Evolutionary conservation across 2,888 invertebrate genomes (phyloP).

Genomic region (Tetragonula carbonaria): DNA sequence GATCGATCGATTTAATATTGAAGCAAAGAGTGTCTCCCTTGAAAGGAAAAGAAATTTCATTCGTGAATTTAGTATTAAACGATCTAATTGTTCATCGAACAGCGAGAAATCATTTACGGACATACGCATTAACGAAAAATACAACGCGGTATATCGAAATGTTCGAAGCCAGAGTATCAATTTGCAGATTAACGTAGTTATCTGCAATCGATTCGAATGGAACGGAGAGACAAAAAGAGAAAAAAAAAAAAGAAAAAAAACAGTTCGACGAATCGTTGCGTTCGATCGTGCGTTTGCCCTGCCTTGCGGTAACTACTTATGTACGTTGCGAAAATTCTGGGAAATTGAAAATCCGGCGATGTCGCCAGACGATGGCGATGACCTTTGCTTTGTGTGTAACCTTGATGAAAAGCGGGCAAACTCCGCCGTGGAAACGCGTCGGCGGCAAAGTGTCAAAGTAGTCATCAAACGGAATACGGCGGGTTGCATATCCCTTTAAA

Average conservation of each 20-base stretch:
- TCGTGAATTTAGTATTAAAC: not conserved
- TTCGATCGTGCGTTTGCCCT: not conserved
- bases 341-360: conserved; percentile 23
- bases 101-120: not conserved
- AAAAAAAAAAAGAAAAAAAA: not conserved
- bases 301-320: not conserved
- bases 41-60: not conserved
- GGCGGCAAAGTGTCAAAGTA: conserved; percentile 51
- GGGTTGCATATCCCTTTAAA: conserved; percentile 59
- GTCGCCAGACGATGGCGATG: not conserved
- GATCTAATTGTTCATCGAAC: not conserved
- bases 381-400: conserved; percentile 2
- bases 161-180: conserved; percentile 9
- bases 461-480: conserved; percentile 11
- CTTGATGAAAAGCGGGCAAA: not conserved
- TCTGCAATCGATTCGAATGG: not conserved
- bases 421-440: not conserved
- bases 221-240: not conserved
- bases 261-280: not conserved
- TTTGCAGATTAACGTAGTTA: conserved; percentile 23
- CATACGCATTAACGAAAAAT: not conserved
- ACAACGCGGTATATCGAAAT: not conserved
- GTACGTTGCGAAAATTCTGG: not conserved
- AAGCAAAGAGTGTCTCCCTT: not conserved
- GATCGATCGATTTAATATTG: not conserved